Evolutionary conservation across 2,888 invertebrate species (phyloP), one percentile per base, ranked within the genome.

Genomic region (Sialis lutaria): DNA sequence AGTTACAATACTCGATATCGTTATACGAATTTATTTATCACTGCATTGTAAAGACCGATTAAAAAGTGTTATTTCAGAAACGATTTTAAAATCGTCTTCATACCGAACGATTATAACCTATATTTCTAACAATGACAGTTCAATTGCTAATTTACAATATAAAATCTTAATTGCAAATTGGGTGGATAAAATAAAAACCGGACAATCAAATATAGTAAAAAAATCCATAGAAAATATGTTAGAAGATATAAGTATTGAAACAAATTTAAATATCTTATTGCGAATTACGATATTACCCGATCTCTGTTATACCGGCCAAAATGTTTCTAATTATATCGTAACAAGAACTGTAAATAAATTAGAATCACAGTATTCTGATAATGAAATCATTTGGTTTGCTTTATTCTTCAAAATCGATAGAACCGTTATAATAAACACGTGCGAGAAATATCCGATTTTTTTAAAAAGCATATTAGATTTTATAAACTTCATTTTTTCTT

Each of bases 11-110:
- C 55, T 67, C n/a, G 67, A 70, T 52, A 57, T 63, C 47, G 62
- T 68, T 40, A 49, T 73, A n/a, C 58, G 64, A 50, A 55, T 68
- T 33, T 74, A 72, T 51, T 56, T 64, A 1, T 57, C 59, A 9
- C 49, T 64, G 32, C 64, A 63, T 52, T 63, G 68, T 4, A 55
- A 56, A 50, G 58, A 65, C 13, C 61, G 70, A 53, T 58, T 74
- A 5, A 58, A 66, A 53, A 47, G 49, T 35, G 59, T 66, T 50
- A 49, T 73, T 30, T 56, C 53, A 32, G 48, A 57, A 5, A 50
- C 60, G 7, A 55, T 65, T 46, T 50, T 61, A 48, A 54, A 54
- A 40, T 53, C 58, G 13, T 55, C 57, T 46, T 59, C 61, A 32
- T 55, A 54, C 45, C 53, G 56, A 51, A 55, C 58, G 6, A 51